These are phyloP conservation scores for Zaprionus camerounensis DNA, from an alignment of 1,140 invertebrate species.

Conservation along the genomic window DNA sequence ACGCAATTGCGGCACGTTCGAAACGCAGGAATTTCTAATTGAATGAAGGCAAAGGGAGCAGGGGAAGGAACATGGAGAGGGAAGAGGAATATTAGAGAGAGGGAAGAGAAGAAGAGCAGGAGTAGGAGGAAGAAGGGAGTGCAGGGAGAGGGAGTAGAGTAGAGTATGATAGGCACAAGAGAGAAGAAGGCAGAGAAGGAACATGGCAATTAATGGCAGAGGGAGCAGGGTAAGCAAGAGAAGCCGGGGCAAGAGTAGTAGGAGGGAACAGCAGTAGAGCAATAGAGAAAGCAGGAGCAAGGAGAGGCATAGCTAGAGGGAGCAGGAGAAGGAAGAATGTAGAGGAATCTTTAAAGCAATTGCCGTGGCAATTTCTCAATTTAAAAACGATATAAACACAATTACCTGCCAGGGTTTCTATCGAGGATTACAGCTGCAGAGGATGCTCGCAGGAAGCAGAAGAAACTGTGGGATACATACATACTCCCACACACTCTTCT, in stretches of 20 bases:
- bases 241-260: not conserved
- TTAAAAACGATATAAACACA: conserved; percentile 3
- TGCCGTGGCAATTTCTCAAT: conserved; percentile 2
- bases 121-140: not conserved
- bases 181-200: not conserved
- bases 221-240: not conserved
- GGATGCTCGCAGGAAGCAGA: not conserved
- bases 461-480: not conserved
- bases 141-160: not conserved
- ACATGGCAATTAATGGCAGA: not conserved
- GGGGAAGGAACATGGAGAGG: not conserved
- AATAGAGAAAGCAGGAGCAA: not conserved
- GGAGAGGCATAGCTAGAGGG: not conserved
- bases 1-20: conserved; percentile 60
- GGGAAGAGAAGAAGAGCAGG: not conserved
- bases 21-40: conserved; percentile 30
- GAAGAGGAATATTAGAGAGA: not conserved
- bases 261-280: not conserved
- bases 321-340: not conserved
- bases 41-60: conserved; percentile 3
- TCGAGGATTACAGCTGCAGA: not conserved
- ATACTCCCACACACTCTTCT: not conserved
- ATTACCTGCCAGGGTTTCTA: not conserved
- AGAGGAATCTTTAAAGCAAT: not conserved
- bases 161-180: not conserved